phyloP scores from a whole-genome alignment of 1,140 invertebrate genomes.

The Lerema accius region DNA sequence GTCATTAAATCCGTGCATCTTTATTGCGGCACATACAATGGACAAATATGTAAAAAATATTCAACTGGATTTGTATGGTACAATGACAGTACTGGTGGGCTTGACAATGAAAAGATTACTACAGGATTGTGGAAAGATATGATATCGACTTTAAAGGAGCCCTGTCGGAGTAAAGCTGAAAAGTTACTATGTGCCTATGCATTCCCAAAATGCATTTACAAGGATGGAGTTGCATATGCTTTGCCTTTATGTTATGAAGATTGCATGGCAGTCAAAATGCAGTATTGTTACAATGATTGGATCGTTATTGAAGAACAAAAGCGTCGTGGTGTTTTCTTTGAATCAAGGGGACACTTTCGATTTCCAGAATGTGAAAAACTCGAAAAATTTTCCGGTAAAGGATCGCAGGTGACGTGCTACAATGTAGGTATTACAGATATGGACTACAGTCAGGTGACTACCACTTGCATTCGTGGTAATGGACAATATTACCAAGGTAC shows the following conservation, averaged over 20 bases:
- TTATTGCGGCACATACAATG: constrained; percentile 94
- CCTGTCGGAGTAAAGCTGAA: constrained; percentile 94
- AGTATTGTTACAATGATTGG: constrained; percentile 97
- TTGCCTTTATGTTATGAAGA: constrained; percentile 95
- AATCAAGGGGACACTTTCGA: constrained; percentile 93
- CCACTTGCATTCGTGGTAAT: constrained; percentile 92
- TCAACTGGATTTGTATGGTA: constrained; percentile 92
- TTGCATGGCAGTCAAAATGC: constrained; percentile 93
- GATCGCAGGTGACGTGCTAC: constrained; percentile 87
- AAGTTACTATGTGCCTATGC: constrained; percentile 95
- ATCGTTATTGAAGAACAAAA: constrained; percentile 95
- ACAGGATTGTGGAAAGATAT: constrained; percentile 92
- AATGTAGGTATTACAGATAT: constrained; percentile 93
- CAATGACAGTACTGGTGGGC: constrained; percentile 87
- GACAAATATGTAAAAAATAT: constrained; percentile 93
- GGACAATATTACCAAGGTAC: constrained; percentile 96
- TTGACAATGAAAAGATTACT: constrained; percentile 93
- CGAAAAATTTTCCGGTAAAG: constrained; percentile 85
- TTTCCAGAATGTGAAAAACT: constrained; percentile 93
- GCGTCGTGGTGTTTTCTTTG: constrained; percentile 88
- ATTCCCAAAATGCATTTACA: constrained; percentile 92
- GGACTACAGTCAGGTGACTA: constrained; percentile 88
- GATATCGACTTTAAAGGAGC: constrained; percentile 89
- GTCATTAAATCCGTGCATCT: constrained; percentile 70
- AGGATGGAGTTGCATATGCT: constrained; percentile 81